A percentile compares a stretch with the other conserved stretches of the same genome.
Evolutionary conservation across 2,113 vertebrate genomes (phyloP).

Genomic region (Pelecanoides urinatrix): DNA sequence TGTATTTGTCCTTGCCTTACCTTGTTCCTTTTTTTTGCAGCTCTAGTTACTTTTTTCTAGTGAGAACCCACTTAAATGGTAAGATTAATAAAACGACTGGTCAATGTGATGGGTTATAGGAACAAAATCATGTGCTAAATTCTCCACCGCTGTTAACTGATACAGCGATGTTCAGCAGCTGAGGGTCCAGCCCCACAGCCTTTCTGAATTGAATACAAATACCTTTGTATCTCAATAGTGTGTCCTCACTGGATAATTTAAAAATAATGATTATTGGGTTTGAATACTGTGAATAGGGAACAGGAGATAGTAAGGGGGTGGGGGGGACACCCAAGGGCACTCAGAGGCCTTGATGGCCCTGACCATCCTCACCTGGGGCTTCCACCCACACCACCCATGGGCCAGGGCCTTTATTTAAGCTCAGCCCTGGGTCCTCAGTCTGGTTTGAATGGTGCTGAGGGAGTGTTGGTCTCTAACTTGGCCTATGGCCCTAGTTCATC

Average conservation of each 20-base stretch:
- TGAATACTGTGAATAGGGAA: not conserved
- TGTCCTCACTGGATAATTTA: not conserved
- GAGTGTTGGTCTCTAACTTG: rapidly evolving
- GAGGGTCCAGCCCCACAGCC: not conserved
- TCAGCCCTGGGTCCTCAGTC: rapidly evolving
- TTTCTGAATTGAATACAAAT: not conserved
- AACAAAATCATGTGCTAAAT: not conserved
- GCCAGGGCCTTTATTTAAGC: not conserved
- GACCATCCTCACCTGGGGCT: not conserved
- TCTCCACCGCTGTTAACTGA: not conserved
- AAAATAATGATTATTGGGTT: not conserved
- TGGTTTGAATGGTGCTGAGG: rapidly evolving
- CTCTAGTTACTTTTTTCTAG: conserved; percentile 9
- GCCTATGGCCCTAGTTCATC: rapidly evolving
- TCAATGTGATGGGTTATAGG: not conserved
- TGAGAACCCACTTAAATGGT: conserved; percentile 33
- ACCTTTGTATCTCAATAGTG: not conserved
- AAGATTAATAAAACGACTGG: conserved; percentile 23
- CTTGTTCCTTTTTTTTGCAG: conserved; percentile 40
- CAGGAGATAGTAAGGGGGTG: not conserved
- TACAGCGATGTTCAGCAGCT: not conserved
- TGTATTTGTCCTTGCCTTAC: conserved; percentile 66
- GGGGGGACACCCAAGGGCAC: rapidly evolving
- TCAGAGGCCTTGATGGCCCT: not conserved
- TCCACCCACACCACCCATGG: not conserved